A percentile compares a stretch with the other conserved stretches of the same genome.
Evolutionary conservation across 2,888 invertebrate species (phyloP).

Genomic region (Drymonia ruficornis): DNA sequence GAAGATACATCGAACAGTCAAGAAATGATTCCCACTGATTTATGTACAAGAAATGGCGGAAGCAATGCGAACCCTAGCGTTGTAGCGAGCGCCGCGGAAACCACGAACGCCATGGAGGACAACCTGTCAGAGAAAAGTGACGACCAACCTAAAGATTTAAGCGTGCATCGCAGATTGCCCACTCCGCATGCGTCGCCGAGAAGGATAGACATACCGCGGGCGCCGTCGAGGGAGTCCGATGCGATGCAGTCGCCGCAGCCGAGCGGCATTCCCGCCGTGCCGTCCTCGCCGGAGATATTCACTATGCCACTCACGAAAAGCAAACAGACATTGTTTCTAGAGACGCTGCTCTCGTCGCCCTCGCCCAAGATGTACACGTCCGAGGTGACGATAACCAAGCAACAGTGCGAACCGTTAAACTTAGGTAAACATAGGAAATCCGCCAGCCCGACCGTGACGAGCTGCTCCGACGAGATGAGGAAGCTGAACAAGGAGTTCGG

Average conservation of each 20-base stretch:
- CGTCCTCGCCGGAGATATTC: conserved; percentile 88
- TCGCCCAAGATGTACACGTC: conserved; percentile 85
- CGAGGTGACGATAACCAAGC: conserved; percentile 81
- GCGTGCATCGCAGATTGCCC: conserved; percentile 80
- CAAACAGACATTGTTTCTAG: conserved; percentile 85
- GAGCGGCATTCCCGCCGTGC: conserved; percentile 88
- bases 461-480: conserved; percentile 89
- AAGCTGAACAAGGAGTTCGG: conserved; percentile 81
- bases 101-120: conserved; percentile 58
- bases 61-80: conserved; percentile 49
- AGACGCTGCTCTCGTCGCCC: conserved; percentile 86
- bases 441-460: conserved; percentile 89
- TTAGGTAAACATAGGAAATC: conserved; percentile 88
- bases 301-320: conserved; percentile 76
- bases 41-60: conserved; percentile 73
- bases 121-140: conserved; percentile 75
- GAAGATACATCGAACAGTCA: conserved; percentile 52
- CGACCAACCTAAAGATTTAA: conserved; percentile 86
- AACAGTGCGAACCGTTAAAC: conserved; percentile 88
- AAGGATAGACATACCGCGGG: conserved; percentile 81
- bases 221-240: conserved; percentile 88
- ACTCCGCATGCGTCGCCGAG: conserved; percentile 76
- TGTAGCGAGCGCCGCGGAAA: conserved; percentile 51
- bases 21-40: conserved; percentile 83
- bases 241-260: conserved; percentile 90